Evolutionary conservation across 2,113 vertebrate genomes (phyloP).

Genomic region (Alosa alosa): DNA sequence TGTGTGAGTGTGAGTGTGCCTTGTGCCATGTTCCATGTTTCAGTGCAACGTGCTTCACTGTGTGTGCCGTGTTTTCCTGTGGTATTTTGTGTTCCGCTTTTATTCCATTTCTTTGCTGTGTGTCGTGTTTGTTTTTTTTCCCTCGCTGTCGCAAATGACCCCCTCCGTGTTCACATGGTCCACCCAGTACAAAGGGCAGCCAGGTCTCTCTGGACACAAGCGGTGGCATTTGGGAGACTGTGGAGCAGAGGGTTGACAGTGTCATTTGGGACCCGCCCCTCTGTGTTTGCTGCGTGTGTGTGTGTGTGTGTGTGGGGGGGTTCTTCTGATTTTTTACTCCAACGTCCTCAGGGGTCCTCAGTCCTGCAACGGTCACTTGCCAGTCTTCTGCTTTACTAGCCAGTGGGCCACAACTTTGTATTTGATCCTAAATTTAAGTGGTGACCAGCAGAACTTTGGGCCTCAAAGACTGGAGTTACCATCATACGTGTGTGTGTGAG

Average conservation of each 20-base stretch:
- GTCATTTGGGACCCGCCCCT: slow-evolving; percentile 38
- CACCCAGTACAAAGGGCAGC: slow-evolving; percentile 46
- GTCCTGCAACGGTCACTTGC: slow-evolving; percentile 32
- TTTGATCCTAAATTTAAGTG: slow-evolving; percentile 12
- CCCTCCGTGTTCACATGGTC: slow-evolving; percentile 31
- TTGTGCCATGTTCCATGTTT: slow-evolving; percentile 40
- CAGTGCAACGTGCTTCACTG: slow-evolving; percentile 44
- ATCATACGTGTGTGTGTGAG: slow-evolving; percentile 44
- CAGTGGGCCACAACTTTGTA: background rate
- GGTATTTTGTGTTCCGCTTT: slow-evolving; percentile 34
- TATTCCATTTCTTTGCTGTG: slow-evolving; percentile 33
- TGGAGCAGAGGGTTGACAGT: slow-evolving; percentile 48
- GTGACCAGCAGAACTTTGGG: slow-evolving; percentile 55
- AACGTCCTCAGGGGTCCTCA: slow-evolving; percentile 44
- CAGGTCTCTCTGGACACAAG: slow-evolving; percentile 11
- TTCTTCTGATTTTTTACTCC: slow-evolving; percentile 33
- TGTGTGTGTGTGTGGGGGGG: background rate
- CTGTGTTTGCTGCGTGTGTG: slow-evolving; percentile 16
- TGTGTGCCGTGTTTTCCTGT: slow-evolving; percentile 41
- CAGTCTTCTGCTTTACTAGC: background rate
- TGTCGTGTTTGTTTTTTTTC: slow-evolving; percentile 29
- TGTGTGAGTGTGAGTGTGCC: slow-evolving; percentile 46
- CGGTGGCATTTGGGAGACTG: slow-evolving; percentile 32
- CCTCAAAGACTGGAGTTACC: slow-evolving; percentile 48
- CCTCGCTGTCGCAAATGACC: slow-evolving; percentile 40